These are phyloP conservation scores for Acrocera orbiculus DNA, from an alignment of 2,888 invertebrate species.

Conservation along the genomic window DNA sequence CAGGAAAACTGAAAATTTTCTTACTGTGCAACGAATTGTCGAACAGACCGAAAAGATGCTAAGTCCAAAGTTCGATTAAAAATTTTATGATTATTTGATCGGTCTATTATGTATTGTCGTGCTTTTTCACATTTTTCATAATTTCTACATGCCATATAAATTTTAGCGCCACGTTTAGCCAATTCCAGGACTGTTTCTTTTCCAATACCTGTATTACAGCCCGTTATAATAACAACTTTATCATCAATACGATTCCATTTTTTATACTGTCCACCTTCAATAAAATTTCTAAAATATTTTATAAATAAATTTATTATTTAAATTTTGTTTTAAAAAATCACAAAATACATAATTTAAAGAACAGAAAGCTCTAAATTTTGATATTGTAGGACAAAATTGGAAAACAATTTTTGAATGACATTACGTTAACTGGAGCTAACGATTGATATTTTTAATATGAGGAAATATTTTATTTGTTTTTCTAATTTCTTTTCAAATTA, in stretches of 20 bases:
- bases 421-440: too few species aligned
- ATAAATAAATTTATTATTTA: too few species aligned
- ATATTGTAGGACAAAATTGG: too few species aligned
- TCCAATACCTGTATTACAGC: constrained; percentile 60
- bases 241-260: constrained; percentile 30
- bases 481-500: too few species aligned
- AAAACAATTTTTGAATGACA: too few species aligned
- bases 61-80: constrained; percentile 36
- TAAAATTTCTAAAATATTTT: neutral
- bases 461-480: too few species aligned
- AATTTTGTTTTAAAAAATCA: too few species aligned
- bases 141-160: constrained; percentile 6
- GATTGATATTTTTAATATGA: too few species aligned
- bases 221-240: constrained; percentile 51
- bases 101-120: constrained; percentile 47
- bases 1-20: too few species aligned
- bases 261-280: constrained; percentile 8
- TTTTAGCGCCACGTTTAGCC: constrained; percentile 47
- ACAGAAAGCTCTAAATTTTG: too few species aligned
- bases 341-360: too few species aligned
- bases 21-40: constrained; percentile 41
- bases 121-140: constrained; percentile 15
- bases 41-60: constrained; percentile 30
- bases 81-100: constrained; percentile 48
- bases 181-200: constrained; percentile 47